A percentile compares a stretch with the other conserved stretches of the same genome.
These are phyloP conservation scores for Lophius piscatorius DNA, from an alignment of 2,113 vertebrate species.

Conservation along the genomic window DNA sequence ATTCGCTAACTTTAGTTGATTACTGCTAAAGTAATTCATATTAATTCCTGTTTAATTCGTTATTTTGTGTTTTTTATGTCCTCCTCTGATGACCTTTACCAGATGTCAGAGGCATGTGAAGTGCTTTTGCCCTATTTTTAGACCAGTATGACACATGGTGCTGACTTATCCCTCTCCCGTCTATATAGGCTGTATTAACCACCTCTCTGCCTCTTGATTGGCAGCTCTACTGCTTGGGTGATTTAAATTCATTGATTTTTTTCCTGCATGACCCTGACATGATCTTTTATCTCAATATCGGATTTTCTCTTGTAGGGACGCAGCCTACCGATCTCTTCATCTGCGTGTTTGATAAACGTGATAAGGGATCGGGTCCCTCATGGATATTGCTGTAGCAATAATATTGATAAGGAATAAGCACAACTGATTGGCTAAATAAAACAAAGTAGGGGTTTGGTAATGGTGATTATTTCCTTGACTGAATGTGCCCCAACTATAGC, in stretches of 20 bases:
- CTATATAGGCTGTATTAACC: background rate
- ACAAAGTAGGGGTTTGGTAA: constrained; percentile 6
- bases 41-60: too few species aligned
- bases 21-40: too few species aligned
- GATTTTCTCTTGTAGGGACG: constrained; percentile 20
- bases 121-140: constrained; percentile 15
- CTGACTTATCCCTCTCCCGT: background rate
- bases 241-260: constrained; percentile 62
- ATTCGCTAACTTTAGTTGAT: too few species aligned
- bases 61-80: background rate
- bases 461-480: constrained; percentile 12
- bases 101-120: constrained; percentile 10
- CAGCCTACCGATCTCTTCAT: constrained; percentile 29
- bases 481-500: background rate
- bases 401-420: constrained; percentile 46
- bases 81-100: background rate
- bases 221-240: constrained; percentile 43
- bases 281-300: constrained; percentile 45
- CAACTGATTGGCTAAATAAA: constrained; percentile 31
- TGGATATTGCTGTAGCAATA: constrained; percentile 7
- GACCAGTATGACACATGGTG: constrained; percentile 17
- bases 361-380: background rate
- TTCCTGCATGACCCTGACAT: constrained; percentile 21
- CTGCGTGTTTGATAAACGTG: constrained; percentile 29
- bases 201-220: constrained; percentile 26